phyloP scores from a whole-genome alignment of 2,113 vertebrate genomes.

The Neoarius graeffei region DNA sequence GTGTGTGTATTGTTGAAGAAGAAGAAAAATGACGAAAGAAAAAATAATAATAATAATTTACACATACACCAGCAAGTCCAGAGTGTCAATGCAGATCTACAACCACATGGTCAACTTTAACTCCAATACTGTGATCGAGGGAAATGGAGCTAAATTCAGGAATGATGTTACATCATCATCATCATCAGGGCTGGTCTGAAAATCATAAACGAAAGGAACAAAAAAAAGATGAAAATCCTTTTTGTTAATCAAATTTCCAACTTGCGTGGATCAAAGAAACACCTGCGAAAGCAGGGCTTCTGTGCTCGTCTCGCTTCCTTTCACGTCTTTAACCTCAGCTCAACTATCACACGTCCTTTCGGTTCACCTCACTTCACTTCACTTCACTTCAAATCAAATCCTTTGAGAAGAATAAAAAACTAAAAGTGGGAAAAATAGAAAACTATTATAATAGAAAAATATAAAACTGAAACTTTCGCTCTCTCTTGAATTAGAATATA shows the following conservation, averaged over 20 bases:
- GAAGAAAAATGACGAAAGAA: background rate
- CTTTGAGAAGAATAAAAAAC: conserved; percentile 29
- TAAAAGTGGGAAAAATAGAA: conserved; percentile 55
- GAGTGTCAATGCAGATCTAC: conserved; percentile 42
- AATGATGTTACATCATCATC: conserved; percentile 30
- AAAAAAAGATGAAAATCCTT: conserved; percentile 42
- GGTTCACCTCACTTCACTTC: conserved; percentile 8
- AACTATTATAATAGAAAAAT: conserved; percentile 47
- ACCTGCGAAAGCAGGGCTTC: conserved; percentile 59
- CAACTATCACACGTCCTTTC: background rate
- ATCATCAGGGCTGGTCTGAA: conserved; percentile 46
- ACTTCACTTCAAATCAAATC: conserved; percentile 32
- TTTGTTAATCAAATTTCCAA: background rate
- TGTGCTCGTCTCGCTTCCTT: conserved; percentile 44
- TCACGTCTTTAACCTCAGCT: conserved; percentile 49
- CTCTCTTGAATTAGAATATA: background rate
- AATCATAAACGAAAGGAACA: conserved; percentile 22
- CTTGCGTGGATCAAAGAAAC: conserved; percentile 68
- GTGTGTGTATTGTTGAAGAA: conserved; percentile 50
- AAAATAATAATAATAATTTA: conserved; percentile 54
- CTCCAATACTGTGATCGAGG: conserved; percentile 43
- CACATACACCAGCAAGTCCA: conserved; percentile 65
- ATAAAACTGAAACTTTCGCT: conserved; percentile 40
- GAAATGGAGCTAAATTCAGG: conserved; percentile 37
- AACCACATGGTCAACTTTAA: conserved; percentile 33